Evolutionary conservation across 2,888 invertebrate genomes (phyloP).

Genomic region (Pollenia angustigena): DNA sequence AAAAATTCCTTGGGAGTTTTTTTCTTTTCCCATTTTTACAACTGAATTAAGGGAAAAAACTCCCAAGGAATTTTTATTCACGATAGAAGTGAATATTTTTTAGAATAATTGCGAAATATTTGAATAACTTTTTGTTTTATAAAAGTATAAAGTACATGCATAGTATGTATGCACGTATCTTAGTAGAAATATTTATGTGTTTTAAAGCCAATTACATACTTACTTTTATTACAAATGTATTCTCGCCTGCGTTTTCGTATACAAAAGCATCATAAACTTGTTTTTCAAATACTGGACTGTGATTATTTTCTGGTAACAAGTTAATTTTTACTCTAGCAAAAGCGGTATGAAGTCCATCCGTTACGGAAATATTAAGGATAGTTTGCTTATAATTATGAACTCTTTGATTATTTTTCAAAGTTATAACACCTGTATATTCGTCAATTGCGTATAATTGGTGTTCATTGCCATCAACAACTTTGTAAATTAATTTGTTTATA

Average conservation of each 20-base stretch:
- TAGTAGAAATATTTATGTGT: no score
- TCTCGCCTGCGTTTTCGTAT: slow-evolving; percentile 91
- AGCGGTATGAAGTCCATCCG: slow-evolving; percentile 97
- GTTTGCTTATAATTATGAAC: slow-evolving; percentile 87
- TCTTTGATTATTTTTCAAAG: slow-evolving; percentile 90
- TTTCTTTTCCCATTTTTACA: no score
- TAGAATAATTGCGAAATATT: no score
- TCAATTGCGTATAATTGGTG: slow-evolving; percentile 90
- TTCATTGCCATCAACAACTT: slow-evolving; percentile 93
- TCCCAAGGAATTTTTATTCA: no score
- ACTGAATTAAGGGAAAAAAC: no score
- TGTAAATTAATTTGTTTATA: slow-evolving; percentile 89
- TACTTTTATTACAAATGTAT: slow-evolving; percentile 89
- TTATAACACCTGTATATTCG: slow-evolving; percentile 87
- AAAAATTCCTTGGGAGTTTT: no score
- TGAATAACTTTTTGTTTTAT: no score
- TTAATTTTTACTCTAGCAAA: slow-evolving; percentile 93
- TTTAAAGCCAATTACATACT: slow-evolving; percentile 56
- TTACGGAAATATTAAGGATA: slow-evolving; percentile 95
- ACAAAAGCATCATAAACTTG: slow-evolving; percentile 91
- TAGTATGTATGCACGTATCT: no score
- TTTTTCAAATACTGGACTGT: slow-evolving; percentile 91
- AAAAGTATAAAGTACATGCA: no score
- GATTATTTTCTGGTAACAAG: slow-evolving; percentile 90
- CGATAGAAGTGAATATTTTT: no score